A percentile compares a stretch with the other conserved stretches of the same genome.
Evolutionary conservation across 1,140 invertebrate genomes (phyloP).

Genomic region (Reticulitermes speratus): DNA sequence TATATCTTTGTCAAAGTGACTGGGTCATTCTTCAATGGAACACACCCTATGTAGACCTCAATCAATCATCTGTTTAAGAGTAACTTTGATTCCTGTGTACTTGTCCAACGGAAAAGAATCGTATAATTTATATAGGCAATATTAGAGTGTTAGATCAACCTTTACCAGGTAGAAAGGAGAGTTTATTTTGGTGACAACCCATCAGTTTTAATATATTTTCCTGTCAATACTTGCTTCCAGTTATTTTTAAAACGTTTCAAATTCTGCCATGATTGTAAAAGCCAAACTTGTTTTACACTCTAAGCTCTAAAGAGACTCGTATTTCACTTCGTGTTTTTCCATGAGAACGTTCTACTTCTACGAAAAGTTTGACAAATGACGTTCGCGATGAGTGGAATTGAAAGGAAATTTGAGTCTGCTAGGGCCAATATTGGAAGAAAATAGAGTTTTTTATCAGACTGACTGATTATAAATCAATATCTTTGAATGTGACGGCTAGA

Average conservation of each 20-base stretch:
- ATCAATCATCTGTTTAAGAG: background rate
- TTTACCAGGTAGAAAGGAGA: background rate
- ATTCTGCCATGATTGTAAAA: background rate
- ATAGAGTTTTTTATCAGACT: background rate
- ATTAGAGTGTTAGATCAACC: background rate
- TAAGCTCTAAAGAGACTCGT: background rate
- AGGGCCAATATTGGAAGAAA: background rate
- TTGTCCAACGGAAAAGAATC: background rate
- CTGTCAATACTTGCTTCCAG: background rate
- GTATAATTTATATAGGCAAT: background rate
- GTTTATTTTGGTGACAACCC: background rate
- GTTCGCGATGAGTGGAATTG: background rate
- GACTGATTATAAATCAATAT: background rate
- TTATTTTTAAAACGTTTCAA: background rate
- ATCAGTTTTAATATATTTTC: background rate
- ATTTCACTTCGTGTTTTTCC: background rate
- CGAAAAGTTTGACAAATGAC: background rate
- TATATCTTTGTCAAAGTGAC: background rate
- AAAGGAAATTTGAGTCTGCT: background rate
- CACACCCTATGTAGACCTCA: background rate
- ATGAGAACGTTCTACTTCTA: background rate
- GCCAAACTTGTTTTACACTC: background rate
- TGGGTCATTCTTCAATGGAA: background rate
- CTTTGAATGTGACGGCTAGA: background rate
- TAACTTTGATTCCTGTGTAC: background rate